phyloP scores from a whole-genome alignment of 2,113 vertebrate species.

The Trichechus manatus region DNA sequence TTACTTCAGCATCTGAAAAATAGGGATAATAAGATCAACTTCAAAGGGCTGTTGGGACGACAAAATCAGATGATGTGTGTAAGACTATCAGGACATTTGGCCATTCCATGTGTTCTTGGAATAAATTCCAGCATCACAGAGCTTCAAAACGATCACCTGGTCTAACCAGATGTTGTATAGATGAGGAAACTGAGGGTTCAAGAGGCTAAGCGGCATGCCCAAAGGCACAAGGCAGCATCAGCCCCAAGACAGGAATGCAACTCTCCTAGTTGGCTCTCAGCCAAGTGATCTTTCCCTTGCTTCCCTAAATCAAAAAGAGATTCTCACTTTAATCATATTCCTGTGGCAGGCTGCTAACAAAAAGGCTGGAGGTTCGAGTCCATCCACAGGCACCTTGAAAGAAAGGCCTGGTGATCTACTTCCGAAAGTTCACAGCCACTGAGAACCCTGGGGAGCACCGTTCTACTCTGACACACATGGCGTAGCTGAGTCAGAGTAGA shows the following conservation, averaged over 20 bases:
- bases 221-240: neutral
- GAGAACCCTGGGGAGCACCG: no score
- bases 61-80: no score
- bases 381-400: no score
- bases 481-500: no score
- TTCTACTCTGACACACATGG: no score
- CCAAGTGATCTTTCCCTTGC: accelerated
- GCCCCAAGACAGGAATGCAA: accelerated
- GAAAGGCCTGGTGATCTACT: no score
- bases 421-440: no score
- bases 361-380: no score
- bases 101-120: neutral
- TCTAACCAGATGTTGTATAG: neutral
- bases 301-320: neutral
- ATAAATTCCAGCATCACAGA: neutral
- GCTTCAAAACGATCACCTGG: neutral
- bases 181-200: neutral
- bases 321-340: neutral
- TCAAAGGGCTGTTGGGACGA: no score
- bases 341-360: neutral
- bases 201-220: neutral
- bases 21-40: no score
- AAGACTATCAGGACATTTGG: no score
- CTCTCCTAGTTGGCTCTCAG: neutral
- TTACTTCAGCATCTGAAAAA: neutral